Evolutionary conservation across 2,113 vertebrate species (phyloP), one percentile per base, ranked within the genome.

Genomic region (Melanotaenia duboulayi): DNA sequence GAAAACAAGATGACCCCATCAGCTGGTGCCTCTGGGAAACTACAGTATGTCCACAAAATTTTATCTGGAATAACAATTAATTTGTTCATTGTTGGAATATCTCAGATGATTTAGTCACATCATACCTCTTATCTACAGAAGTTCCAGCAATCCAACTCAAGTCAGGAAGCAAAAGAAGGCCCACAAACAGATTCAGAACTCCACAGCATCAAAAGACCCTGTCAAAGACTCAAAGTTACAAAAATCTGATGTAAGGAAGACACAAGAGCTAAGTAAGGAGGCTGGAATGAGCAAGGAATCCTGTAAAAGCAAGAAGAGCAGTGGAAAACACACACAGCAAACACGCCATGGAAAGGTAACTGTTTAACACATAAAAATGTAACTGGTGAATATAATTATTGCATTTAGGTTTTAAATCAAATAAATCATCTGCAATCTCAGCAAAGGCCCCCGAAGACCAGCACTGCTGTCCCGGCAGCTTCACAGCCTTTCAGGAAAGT

Each of bases 281-380:
- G 54, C 80, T 32, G 87, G 52, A 65, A 93, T 68, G 76, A 81
- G 4, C 44, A 89, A 92, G 42, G 76, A 78, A 22, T 61, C 85
- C 11, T 0, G 78, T 76, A 97, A 95, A 91, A 93, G 93, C 90
- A 95, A 89, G 87, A 96, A 90, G 83, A 84, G 76, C 63, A 91
- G 92, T 22, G 90, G 65, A 60, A 95, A 91, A 67, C 70, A 59
- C 13, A 11, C 39, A 0, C 91, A 94, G 23, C 80, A 65, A 37
- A 59, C 69, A 0, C 80, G 82, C 2, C 19, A 7, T 40, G 67
- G 67, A 58, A 90, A 24, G 57, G 90, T 90, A 65, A 69, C n/a
- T 20, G 8, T 40, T 11, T 1, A 40, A 3, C 16, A 11, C 3
- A 16, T 13, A 5, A 11, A 6, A 19, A 11, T 56, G 9, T 25